Base-by-base conservation (phyloP, 2,113 vertebrate genomes). In the Colinus virginianus region DNA sequence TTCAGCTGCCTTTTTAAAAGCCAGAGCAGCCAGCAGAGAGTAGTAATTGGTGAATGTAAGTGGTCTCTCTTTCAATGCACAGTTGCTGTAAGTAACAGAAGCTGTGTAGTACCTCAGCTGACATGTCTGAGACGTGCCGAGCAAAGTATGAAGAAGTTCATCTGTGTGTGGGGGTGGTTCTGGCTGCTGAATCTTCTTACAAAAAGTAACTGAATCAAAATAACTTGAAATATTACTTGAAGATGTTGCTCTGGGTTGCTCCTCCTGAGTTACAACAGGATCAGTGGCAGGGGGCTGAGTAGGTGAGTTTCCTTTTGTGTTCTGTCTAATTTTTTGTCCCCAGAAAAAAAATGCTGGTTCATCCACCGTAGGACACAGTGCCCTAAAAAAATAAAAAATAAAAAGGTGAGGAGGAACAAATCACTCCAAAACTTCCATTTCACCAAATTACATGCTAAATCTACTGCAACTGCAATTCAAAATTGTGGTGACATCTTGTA, bases 221-320 rank as follows among this genome's bases (percentile, higher is more conserved):
- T 5, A 11, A 7, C 5, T 63, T 67, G 28, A 58, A 81, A 71
- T 18, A 63, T 0, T 0, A 12, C 23, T 4, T 9, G 26, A 78
- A 53, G 17, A 2, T 19, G 17, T 13, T 32, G 6, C 38, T 84
- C n/a, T 63, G 23, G 18, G 11, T 6, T 59, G 5, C 21, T 81
- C 19, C 10, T 64, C 30, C 22, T 30, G 46, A 59, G 30, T 46
- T 71, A 7, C 36, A 71, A 4, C 25, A 43, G 30, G 40, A 34
- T 23, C 51, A 22, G 11, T 45, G 58, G 7, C 22, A 43, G 10
- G 21, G 18, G 7, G 8, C 4, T 15, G 19, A 67, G 28, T 11
- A 45, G 9, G 11, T 48, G 18, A 8, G 1, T 66, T 93, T 72
- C 16, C 23, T 55, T 14, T 55, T n/a, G 7, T 0, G 1, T 49